A percentile compares a stretch with the other conserved stretches of the same genome.
Conservation (phyloP, 92 coral and sea anemone species). For the Nematostella vectensis region DNA sequence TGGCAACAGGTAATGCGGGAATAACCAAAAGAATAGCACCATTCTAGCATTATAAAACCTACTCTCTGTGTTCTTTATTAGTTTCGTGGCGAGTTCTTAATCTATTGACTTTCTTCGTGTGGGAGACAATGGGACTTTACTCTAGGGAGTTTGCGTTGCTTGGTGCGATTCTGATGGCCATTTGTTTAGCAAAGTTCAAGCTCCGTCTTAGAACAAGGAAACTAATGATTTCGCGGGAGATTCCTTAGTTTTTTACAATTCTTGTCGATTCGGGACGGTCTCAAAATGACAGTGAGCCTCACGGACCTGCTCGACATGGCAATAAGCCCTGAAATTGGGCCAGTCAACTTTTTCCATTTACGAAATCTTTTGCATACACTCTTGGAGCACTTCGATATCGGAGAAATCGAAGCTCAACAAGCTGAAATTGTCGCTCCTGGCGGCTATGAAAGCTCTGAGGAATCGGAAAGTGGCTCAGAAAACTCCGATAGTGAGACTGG, state of each 20-base stretch:
- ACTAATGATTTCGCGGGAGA: background rate
- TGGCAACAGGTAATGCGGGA: conserved; percentile 21
- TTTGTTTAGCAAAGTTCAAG: conserved; percentile 43
- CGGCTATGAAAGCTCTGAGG: conserved; percentile 28
- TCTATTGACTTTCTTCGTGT: no score
- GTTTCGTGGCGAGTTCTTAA: no score
- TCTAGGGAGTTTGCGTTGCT: conserved; percentile 60
- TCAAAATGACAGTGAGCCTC: conserved; percentile 71
- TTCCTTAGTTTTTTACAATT: background rate
- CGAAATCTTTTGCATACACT: conserved; percentile 69
- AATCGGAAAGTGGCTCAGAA: conserved; percentile 35
- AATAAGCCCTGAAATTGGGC: conserved; percentile 85
- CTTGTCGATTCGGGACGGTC: no score
- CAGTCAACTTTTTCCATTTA: conserved; percentile 88
- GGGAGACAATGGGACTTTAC: background rate
- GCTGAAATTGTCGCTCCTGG: conserved; percentile 44
- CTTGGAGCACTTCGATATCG: conserved; percentile 74
- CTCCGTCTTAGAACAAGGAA: background rate
- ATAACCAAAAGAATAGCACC: conserved; percentile 8
- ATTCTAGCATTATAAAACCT: background rate
- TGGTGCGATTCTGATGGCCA: conserved; percentile 24
- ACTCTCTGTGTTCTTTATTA: no score
- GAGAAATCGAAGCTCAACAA: conserved; percentile 69
- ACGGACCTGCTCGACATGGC: conserved; percentile 82
- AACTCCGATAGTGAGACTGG: conserved; percentile 57